Evolutionary conservation across 2,797 vertebrate genomes (phyloP).

Genomic region (Linurgus olivaceus): DNA sequence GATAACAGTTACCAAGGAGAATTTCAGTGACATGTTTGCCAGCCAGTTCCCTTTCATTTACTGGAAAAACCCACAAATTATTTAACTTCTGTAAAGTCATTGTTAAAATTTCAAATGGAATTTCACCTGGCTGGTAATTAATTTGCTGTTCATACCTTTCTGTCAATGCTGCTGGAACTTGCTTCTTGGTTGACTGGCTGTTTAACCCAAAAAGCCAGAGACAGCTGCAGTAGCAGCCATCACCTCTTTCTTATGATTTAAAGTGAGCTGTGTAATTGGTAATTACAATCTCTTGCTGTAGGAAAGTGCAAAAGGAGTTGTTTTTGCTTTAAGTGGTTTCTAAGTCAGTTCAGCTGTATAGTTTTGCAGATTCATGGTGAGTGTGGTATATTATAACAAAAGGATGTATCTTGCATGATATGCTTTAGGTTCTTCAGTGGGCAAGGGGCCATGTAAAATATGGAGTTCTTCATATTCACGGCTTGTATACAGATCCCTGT

Average conservation of each 20-base stretch:
- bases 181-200: background rate
- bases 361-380: background rate
- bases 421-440: slow-evolving; percentile 75
- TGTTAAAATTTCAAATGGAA: background rate
- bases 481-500: slow-evolving; percentile 77
- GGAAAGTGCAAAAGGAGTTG: background rate
- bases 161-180: background rate
- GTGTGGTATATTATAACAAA: background rate
- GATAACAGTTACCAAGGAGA: background rate
- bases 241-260: background rate
- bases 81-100: background rate
- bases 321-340: background rate
- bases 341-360: background rate
- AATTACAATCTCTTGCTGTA: background rate
- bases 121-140: background rate
- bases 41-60: background rate
- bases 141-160: background rate
- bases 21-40: background rate
- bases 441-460: slow-evolving; percentile 68
- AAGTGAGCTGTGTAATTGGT: background rate
- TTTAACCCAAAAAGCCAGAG: background rate
- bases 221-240: background rate
- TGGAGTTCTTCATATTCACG: slow-evolving; percentile 75
- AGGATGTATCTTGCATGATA: background rate
- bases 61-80: background rate